Evolutionary conservation across 2,113 vertebrate species (phyloP).

Genomic region (Jaculus jaculus): DNA sequence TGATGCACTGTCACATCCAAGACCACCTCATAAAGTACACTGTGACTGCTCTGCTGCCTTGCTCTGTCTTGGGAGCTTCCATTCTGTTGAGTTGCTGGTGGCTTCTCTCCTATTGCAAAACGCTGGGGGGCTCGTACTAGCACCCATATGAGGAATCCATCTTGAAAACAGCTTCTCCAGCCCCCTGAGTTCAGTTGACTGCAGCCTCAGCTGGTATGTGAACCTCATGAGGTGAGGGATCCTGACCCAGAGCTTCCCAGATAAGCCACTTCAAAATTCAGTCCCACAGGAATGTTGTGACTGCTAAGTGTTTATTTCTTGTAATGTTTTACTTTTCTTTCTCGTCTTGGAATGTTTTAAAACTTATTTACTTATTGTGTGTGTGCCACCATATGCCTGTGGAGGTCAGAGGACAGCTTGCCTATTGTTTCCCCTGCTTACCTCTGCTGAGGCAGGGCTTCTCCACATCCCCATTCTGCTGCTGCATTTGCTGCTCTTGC

Average conservation of each 20-base stretch:
- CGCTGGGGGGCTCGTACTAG: background rate
- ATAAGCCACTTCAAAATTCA: background rate
- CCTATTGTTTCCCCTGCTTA: too few species aligned
- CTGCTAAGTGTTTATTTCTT: background rate
- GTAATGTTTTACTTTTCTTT: too few species aligned
- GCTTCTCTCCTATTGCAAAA: background rate
- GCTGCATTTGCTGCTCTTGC: too few species aligned
- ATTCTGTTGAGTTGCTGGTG: background rate
- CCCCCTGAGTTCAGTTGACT: background rate
- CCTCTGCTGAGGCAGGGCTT: too few species aligned
- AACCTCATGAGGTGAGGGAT: background rate
- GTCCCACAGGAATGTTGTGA: background rate
- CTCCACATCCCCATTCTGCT: too few species aligned
- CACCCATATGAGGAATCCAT: background rate
- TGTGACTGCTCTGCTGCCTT: background rate
- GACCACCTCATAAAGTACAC: background rate
- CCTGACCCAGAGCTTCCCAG: background rate
- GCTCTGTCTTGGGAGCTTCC: background rate
- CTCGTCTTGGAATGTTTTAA: too few species aligned
- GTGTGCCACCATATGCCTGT: too few species aligned
- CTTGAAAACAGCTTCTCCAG: background rate
- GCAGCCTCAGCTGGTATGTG: background rate
- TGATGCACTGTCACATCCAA: background rate
- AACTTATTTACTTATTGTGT: too few species aligned
- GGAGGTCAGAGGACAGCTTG: too few species aligned